Percentiles rank a stretch among this genome's conserved stretches.
These are phyloP conservation scores for Pagetopsis macropterus DNA, from an alignment of 2,797 vertebrate species.

Conservation along the genomic window DNA sequence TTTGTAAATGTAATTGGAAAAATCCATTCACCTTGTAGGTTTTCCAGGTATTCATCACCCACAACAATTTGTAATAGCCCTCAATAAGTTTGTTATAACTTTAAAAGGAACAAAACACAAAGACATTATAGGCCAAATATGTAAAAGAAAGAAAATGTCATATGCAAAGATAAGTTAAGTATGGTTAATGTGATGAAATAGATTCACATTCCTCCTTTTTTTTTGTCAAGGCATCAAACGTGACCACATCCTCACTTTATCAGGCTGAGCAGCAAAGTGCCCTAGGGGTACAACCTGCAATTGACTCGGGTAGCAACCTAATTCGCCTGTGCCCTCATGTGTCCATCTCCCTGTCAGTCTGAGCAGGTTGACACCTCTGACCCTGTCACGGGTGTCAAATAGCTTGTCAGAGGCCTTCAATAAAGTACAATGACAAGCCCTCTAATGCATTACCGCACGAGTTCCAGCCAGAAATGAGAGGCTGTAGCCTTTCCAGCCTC, in stretches of 20 bases:
- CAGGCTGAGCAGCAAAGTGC: conserved; percentile 32
- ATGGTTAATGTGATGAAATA: conserved; percentile 5
- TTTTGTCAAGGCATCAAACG: conserved; percentile 36
- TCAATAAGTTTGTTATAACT: background rate
- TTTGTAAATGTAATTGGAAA: background rate
- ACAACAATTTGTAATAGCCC: background rate
- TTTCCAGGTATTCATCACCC: background rate
- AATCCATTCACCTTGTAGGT: background rate
- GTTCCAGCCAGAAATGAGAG: conserved; percentile 81
- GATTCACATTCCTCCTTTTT: conserved; percentile 19
- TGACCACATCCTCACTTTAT: conserved; percentile 44
- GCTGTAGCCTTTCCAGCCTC: conserved; percentile 75
- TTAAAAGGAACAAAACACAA: background rate
- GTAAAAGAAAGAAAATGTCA: background rate
- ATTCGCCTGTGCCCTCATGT: conserved; percentile 72
- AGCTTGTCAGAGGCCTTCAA: conserved; percentile 80
- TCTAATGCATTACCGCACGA: conserved; percentile 79
- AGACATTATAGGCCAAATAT: background rate
- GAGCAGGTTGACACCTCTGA: conserved; percentile 81
- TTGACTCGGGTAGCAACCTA: conserved; percentile 68
- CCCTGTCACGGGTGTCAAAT: conserved; percentile 80
- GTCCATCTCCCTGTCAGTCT: conserved; percentile 75
- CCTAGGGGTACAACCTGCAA: conserved; percentile 64
- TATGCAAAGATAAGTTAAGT: background rate
- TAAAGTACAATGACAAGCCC: conserved; percentile 82